Base-by-base conservation (phyloP, 1,140 invertebrate species). In the Sitobion miscanthi region DNA sequence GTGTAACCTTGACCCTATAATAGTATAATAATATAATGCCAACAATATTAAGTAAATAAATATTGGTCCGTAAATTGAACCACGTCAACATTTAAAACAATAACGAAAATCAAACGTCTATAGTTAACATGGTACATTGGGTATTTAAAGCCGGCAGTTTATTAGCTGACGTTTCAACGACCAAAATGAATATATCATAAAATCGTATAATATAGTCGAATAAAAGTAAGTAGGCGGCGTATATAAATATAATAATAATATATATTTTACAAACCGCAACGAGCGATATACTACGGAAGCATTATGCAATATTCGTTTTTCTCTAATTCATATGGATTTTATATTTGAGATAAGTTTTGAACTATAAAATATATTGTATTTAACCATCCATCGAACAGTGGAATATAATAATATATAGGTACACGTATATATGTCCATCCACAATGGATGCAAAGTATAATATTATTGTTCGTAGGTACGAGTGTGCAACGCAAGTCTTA, bases 1-100 rank as follows among this genome's bases (percentile, higher is more conserved):
- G 9, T 45, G 38, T 57, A 89, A 89, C 88, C 88, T 89, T 89
- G 88, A 89, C 88, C 88, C 35, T 57, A 89, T 57, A 57, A 62
- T 52, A 23, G 11, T 21, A 87, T 35, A 42, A 21, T 42, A 42
- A 21, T 42, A 42, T 21, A 86, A 35, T n/a, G 25, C 25, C 42
- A 86, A 86, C 42, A 42, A 54, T 23, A 35, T 54, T 89, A 54
- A 38, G 21, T 14, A 89, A 89, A 57, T 89, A 38, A 89, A 57
- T 89, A 38, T 57, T 89, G 38, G 38, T 57, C 52, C 30, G 25
- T 57, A 57, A 57, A 57, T 89, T 38, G 23, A 57, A 54, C 9
- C 14, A 35, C 52, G 17, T 87, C 45, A 30, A 87, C 8, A 87
- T 87, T 87, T 87, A 49, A 52, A 85, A 45, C 23, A 85, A 42